Base-by-base conservation (phyloP, 2,113 vertebrate genomes). In the Gallinago undulata region DNA sequence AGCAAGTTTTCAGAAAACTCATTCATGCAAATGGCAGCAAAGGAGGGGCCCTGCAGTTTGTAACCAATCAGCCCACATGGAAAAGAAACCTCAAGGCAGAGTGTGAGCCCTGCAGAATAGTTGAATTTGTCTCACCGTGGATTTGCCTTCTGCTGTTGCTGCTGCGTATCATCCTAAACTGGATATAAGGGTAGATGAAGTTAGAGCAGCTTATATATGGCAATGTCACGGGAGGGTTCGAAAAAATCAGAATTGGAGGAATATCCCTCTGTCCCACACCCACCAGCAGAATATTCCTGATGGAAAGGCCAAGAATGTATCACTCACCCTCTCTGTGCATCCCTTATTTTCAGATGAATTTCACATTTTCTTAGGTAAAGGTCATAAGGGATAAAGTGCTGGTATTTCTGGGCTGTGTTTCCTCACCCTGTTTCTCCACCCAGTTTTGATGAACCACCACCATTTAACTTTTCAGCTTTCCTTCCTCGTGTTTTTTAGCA, bases 1-100 rank as follows among this genome's bases (percentile, higher is more conserved):
- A 96, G 2, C 9, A 27, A 18, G 21, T 45, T 93, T 95, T 79
- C 67, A 57, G 72, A 72, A 95, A 94, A 81, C 17, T 59, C 45
- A 68, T 45, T 22, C 7, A 50, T 50, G 6, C 7, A 93, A 88
- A 69, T 51, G 5, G 5, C 91, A 94, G 14, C 30, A 64, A 10
- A 21, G 13, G 5, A 66, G n/a, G 5, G 19, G 8, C 37, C 35
- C 31, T 73, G 47, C 77, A 81, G 15, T 30, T 50, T 72, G 19
- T 67, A n/a, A 72, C 3, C 72, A 23, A 74, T 83, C n/a, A 76
- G 4, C 10, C 33, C n/a, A 60, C 43, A 57, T 43, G 3, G 9
- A 84, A 83, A 67, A 13, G 17, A 91, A 51, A 89, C 10, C 12
- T 69, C 19, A 67, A 7, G 16, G 82, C 33, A 56, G 5, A 60